These are phyloP conservation scores for Galaxias olidus DNA, from an alignment of 2,797 vertebrate species.

Conservation along the genomic window DNA sequence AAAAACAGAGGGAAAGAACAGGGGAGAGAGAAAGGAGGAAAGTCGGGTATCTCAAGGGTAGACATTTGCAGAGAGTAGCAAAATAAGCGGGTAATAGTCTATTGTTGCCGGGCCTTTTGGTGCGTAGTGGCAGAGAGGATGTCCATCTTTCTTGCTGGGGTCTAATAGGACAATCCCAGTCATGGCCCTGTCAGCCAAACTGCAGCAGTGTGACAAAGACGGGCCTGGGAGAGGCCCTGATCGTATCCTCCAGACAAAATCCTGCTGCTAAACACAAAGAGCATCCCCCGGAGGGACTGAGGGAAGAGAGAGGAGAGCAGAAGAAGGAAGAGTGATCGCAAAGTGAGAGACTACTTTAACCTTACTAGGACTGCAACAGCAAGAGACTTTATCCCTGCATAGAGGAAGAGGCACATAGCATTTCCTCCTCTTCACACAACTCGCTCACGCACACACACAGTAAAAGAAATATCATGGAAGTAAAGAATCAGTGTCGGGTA, in stretches of 20 bases:
- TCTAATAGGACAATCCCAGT: conserved; percentile 53
- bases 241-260: conserved; percentile 15
- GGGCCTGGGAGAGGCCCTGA: conserved; percentile 19
- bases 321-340: conserved; percentile 1
- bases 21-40: conserved; percentile 11
- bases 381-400: no score
- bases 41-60: conserved; percentile 26
- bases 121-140: conserved; percentile 26
- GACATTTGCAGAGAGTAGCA: conserved; percentile 19
- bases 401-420: neutral
- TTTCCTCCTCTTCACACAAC: neutral
- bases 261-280: neutral
- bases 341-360: neutral
- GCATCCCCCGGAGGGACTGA: neutral
- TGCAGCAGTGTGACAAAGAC: conserved; percentile 38
- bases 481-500: conserved; percentile 37
- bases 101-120: conserved; percentile 45
- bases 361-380: no score
- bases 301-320: neutral
- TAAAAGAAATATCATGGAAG: conserved; percentile 15
- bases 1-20: conserved; percentile 17
- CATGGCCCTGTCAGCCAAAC: conserved; percentile 47
- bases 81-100: conserved; percentile 42
- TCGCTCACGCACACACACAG: conserved; percentile 16
- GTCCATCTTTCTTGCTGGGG: conserved; percentile 35